Evolutionary conservation across 64 coral and sea anemone species (phyloP), one percentile per base, ranked within the genome.

Genomic region (Montipora efflorescens): DNA sequence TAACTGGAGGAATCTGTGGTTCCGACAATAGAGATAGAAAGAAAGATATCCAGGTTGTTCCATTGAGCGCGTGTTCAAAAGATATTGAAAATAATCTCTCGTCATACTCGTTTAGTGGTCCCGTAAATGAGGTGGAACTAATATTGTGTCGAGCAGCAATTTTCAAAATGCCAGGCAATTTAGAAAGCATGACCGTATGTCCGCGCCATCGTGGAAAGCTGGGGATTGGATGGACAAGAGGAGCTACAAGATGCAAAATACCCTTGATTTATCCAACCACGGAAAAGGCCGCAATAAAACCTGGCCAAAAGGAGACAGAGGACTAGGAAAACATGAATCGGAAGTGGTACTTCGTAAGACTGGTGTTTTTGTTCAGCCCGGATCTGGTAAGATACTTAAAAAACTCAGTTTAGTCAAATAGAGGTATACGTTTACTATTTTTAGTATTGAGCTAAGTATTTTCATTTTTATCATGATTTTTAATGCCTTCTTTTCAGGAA

Each of bases 191-290:
- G 75, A 90, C 89, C 15, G 79, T 90, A 78, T 90, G 89, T 70
- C 75, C 77, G 5, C 55, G 78, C 10, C 89, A 80, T 69, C 75
- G 89, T 67, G 75, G 52, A 16, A 80, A 90, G 79, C 74, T 79
- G 3, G 76, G 75, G 5, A 75, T 18, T 8, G 88, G 50, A 67
- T 90, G 89, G 75, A 80, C 89, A 19, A 90, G 89, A 48, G 89
- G 89, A 47, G 9, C 78, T 5, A 91, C 62, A 4, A 91, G 90
- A 82, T 91, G 90, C 64, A 82, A 78, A 74, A 79, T 91, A 20
- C 89, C 89, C 67, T 57, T 47, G 77, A 28, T 66, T 50, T 91
- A 19, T 91, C 89, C 5, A 80, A 91, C 16, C 89, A 91, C 89
- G 62, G 89, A 3, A 90, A 90, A 79, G 73, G 73, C 11, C 55